Evolutionary conservation across 1,140 invertebrate genomes (phyloP), one percentile per base, ranked within the genome.

Genomic region (Heterodera schachtii): DNA sequence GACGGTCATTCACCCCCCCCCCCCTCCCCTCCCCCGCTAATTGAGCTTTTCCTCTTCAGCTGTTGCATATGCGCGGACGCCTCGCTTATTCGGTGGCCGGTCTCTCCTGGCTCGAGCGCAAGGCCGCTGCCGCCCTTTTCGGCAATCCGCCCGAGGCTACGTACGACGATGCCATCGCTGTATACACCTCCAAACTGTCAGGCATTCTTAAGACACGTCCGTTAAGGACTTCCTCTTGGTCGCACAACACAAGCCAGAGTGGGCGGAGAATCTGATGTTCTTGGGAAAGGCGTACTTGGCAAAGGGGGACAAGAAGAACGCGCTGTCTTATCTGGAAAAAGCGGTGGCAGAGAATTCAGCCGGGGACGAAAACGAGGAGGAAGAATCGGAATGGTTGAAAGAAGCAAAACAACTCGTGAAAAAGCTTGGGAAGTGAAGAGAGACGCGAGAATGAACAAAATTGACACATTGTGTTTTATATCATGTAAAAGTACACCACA

Each of bases 31-130:
- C 49, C 49, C 2, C 6, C 11, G 11, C 49, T 52, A 52, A 52
- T 52, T 11, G 6, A 8, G 6, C 49, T 52, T 11, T 78, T 13
- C 31, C 11, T 41, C 41, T 78, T 19, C 3, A 78, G 77, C 66
- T 85, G 71, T 86, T 90, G 81, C 86, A 91, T 70, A 87, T 91
- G 73, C 82, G 91, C 31, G 90, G 90, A 16, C 83, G 91, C 60
- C 91, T 90, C 86, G 88, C 88, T 64, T 91, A 81, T 79, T 86
- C 87, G 74, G 90, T 91, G 82, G 85, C 86, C 49, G 60, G 44
- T 49, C 78, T 91, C 67, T 89, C 90, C 0, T 91, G 91, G 91
- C 60, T 91, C 21, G 91, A 91, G 69, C 85, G 91, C 47, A 91
- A 91, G 79, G 87, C 90, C 19, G 91, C 91, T 11, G 84, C 90